Base-by-base conservation (phyloP, 92 coral and sea anemone species). In the Heliopora coerulea region DNA sequence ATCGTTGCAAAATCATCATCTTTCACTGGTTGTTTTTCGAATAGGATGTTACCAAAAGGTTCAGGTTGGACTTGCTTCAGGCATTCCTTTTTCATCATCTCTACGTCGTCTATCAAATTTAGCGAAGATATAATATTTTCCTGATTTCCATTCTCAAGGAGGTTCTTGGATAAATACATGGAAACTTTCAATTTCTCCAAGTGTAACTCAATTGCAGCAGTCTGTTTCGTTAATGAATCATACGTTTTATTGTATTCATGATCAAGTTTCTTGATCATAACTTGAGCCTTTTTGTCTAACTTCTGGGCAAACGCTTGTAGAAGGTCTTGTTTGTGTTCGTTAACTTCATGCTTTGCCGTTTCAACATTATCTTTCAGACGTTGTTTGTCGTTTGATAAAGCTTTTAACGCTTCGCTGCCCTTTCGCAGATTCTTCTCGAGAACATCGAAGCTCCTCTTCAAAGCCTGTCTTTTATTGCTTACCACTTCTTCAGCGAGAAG, bases 91-190 rank as follows among this genome's bases (percentile, higher is more conserved):
- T 61, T 61, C 20, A 32, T 44, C 44, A 2, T 30, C 32, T 61
- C 67, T 61, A 61, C 46, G 8, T 61, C 67, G 30, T 61, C 46
- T 31, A 61, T 40, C 48, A 61, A 8, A 1, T 61, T 61, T 29
- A 15, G 67, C 10, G 67, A 30, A 9, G 19, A 20, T 13, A 61
- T 30, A 15, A 61, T 61, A 3, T 61, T 44, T 14, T 61, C 67
- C 15, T 24, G 12, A 24, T 40, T 61, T 20, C 67, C 67, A 1
- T 61, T 61, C 48, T 61, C 44, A 42, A 61, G 26, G 24, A 61
- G 44, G 27, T 61, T 61, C 13, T 61, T 61, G 42, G 44, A 61
- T 12, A 61, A 0, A 23, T 61, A 10, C 1, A 20, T 25, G 13
- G 67, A 35, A 24, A 42, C 37, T 28, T 61, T 61, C 6, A 61